phyloP scores from a whole-genome alignment of 2,888 invertebrate genomes.

The Nezara viridula region DNA sequence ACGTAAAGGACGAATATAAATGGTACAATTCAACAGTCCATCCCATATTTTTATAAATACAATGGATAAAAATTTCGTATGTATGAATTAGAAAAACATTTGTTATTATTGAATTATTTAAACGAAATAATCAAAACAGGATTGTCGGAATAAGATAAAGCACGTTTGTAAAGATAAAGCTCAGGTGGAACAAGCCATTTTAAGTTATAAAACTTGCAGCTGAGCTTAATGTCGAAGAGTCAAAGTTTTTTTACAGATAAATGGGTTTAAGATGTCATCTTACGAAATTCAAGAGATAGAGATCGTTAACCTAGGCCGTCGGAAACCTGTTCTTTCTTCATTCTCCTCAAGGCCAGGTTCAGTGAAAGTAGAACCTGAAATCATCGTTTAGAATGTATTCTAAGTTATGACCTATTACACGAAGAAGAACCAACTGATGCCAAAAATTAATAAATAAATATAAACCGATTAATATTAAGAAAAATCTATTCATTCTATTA shows the following conservation, averaged over 20 bases:
- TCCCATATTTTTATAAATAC: too few relatives aligned
- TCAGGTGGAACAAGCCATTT: neutral
- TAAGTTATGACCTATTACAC: neutral
- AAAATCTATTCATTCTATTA: too few relatives aligned
- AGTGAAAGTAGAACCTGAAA: constrained; percentile 26
- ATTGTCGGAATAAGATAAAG: neutral
- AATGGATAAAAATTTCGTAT: too few relatives aligned
- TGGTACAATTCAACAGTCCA: too few relatives aligned
- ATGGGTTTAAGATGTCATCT: neutral
- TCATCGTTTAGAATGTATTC: neutral
- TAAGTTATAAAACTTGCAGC: neutral
- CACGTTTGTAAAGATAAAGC: neutral
- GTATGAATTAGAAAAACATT: too few relatives aligned
- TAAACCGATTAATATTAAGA: too few relatives aligned
- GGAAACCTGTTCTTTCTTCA: constrained; percentile 6
- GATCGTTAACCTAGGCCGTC: neutral
- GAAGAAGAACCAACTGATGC: too few relatives aligned
- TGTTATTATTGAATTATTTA: neutral
- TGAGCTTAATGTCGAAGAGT: neutral
- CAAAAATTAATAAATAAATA: too few relatives aligned
- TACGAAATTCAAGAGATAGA: neutral
- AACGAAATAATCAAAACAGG: neutral
- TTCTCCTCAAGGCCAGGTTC: neutral
- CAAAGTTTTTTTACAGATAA: neutral
- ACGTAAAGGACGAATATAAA: too few relatives aligned